Conservation (phyloP, 2,797 vertebrate species). For the Nannoperca australis region DNA sequence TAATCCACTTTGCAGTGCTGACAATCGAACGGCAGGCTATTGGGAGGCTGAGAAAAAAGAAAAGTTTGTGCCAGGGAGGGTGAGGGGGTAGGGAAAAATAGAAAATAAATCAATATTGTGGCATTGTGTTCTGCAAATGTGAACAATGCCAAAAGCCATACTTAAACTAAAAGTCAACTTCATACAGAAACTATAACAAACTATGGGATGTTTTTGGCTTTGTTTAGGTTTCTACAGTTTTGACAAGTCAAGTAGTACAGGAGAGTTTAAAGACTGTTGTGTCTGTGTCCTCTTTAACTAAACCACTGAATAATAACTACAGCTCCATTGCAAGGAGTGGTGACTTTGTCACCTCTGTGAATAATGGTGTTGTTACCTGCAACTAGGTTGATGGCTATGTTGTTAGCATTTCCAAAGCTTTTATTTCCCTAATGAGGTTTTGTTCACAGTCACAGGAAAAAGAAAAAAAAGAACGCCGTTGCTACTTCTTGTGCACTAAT, state of each 20-base stretch:
- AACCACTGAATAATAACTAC: conserved; percentile 49
- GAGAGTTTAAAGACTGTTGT: conserved; percentile 76
- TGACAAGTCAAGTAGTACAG: conserved; percentile 66
- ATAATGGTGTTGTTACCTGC: conserved; percentile 69
- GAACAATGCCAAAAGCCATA: conserved; percentile 86
- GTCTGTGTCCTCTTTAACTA: conserved; percentile 60
- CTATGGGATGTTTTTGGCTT: conserved; percentile 82
- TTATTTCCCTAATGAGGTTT: conserved; percentile 68
- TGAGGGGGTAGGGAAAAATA: conserved; percentile 60
- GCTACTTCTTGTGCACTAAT: conserved; percentile 65
- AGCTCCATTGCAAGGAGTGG: conserved; percentile 29
- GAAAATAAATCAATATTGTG: conserved; percentile 88
- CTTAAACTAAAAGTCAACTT: conserved; percentile 86
- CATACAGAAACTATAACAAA: conserved; percentile 72
- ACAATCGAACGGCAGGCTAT: conserved; percentile 78
- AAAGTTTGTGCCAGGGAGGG: conserved; percentile 62
- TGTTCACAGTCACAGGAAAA: conserved; percentile 60
- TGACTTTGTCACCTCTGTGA: conserved; percentile 60
- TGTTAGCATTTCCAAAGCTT: conserved; percentile 63
- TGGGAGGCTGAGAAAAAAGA: conserved; percentile 33
- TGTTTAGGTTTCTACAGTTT: conserved; percentile 73
- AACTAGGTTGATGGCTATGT: conserved; percentile 60
- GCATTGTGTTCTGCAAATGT: conserved; percentile 86
- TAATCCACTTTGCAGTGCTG: conserved; percentile 86
- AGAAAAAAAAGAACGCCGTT: conserved; percentile 41